These are phyloP conservation scores for Tineola bisselliella DNA, from an alignment of 2,888 invertebrate species.

Conservation along the genomic window DNA sequence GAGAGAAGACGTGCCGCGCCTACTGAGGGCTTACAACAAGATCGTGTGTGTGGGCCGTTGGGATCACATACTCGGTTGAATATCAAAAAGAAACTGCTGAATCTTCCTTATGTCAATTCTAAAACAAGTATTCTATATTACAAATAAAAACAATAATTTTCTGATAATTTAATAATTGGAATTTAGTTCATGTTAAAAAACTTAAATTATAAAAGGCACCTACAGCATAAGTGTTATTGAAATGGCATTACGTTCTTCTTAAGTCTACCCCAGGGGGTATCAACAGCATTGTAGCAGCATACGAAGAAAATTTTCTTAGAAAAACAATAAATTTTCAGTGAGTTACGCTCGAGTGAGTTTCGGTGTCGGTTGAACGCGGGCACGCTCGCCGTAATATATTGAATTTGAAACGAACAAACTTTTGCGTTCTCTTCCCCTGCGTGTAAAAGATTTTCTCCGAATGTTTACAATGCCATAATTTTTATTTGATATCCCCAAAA, in stretches of 20 bases:
- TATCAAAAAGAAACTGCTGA: constrained; percentile 30
- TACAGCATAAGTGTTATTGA: constrained; percentile 8
- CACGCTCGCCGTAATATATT: constrained; percentile 67
- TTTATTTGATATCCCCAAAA: constrained; percentile 29
- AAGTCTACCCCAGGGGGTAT: constrained; percentile 8
- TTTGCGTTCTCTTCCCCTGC: constrained; percentile 49
- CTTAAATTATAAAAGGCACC: not conserved
- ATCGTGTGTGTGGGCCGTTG: constrained; percentile 15
- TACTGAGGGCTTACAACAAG: constrained; percentile 28
- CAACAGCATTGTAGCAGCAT: constrained; percentile 21
- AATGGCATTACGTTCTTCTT: not conserved
- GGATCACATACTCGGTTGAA: constrained; percentile 23
- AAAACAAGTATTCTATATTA: not conserved
- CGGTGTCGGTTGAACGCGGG: constrained; percentile 64
- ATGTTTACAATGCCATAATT: constrained; percentile 60
- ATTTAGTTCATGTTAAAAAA: not conserved
- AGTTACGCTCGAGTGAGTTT: constrained; percentile 66
- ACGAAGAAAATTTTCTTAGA: constrained; percentile 63
- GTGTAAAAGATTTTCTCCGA: constrained; percentile 60
- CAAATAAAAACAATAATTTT: not conserved
- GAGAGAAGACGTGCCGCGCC: constrained; percentile 42
- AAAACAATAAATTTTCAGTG: constrained; percentile 67
- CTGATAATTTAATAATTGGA: not conserved
- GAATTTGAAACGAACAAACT: constrained; percentile 68
- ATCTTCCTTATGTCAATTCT: constrained; percentile 20